phyloP scores from a whole-genome alignment of 2,797 vertebrate genomes.

The Monodelphis domestica region DNA sequence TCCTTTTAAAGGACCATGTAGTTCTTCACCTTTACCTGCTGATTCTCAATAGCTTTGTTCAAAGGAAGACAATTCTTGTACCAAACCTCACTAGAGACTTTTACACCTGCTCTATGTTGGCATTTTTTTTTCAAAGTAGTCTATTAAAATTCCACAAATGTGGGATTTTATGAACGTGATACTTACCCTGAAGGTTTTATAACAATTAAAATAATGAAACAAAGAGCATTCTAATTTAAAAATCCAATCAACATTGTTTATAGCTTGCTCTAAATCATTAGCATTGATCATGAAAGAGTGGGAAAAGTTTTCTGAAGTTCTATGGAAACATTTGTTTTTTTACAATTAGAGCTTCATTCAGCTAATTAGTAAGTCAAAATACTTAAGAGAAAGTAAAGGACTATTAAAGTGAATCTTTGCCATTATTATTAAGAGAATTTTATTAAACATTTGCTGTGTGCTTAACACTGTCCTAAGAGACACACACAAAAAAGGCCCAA shows the following conservation, averaged over 20 bases:
- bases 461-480: neutral
- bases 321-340: conserved; percentile 16
- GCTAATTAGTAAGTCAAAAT: neutral
- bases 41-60: conserved; percentile 26
- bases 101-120: neutral
- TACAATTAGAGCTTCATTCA: neutral
- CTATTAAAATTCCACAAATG: conserved; percentile 23
- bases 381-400: neutral
- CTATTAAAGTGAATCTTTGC: neutral
- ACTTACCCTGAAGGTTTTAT: conserved; percentile 1
- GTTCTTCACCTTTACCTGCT: conserved; percentile 17
- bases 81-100: neutral
- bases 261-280: neutral
- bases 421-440: neutral
- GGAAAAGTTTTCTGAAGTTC: conserved; percentile 12
- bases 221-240: conserved; percentile 25
- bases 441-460: neutral
- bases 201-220: neutral
- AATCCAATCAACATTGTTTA: neutral
- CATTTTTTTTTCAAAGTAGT: neutral
- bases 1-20: conserved; percentile 38
- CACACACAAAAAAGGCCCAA: neutral
- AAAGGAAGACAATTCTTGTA: neutral
- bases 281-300: neutral
- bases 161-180: conserved; percentile 6